A percentile compares a stretch with the other conserved stretches of the same genome.
phyloP scores from a whole-genome alignment of 2,113 vertebrate genomes.

The Morone chrysops region DNA sequence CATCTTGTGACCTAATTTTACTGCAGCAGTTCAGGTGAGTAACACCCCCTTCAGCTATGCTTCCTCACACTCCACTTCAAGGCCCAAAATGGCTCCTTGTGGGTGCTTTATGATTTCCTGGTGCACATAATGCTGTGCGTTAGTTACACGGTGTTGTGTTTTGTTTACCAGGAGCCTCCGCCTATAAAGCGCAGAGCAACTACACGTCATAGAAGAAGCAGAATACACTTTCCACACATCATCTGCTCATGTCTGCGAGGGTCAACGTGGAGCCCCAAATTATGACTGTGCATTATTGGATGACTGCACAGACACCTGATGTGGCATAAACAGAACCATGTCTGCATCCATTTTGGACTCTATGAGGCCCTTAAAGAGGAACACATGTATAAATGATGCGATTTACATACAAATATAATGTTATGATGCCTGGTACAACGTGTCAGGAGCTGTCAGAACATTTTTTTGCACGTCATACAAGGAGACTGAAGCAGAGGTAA shows the following conservation, averaged over 20 bases:
- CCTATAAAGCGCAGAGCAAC: background rate
- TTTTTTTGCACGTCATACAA: background rate
- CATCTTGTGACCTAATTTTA: background rate
- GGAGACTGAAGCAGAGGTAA: background rate
- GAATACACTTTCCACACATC: background rate
- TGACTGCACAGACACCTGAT: background rate
- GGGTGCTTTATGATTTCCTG: background rate
- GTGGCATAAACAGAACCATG: background rate
- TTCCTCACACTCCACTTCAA: background rate
- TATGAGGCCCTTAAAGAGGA: too few relatives aligned
- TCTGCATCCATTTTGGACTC: background rate
- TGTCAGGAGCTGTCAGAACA: background rate
- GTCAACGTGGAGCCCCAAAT: background rate
- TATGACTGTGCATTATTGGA: background rate
- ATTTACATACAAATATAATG: background rate
- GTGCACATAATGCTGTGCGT: background rate
- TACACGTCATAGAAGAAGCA: background rate
- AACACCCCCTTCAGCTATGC: background rate
- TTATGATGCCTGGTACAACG: background rate
- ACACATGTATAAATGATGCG: background rate
- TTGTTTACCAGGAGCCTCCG: background rate
- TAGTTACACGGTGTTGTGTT: background rate
- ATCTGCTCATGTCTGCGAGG: background rate
- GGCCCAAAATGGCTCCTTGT: slow-evolving; percentile 14
- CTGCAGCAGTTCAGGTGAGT: slow-evolving; percentile 3